Evolutionary conservation across 2,797 vertebrate genomes (phyloP), one percentile per base, ranked within the genome.

Genomic region (Danio tinwini): DNA sequence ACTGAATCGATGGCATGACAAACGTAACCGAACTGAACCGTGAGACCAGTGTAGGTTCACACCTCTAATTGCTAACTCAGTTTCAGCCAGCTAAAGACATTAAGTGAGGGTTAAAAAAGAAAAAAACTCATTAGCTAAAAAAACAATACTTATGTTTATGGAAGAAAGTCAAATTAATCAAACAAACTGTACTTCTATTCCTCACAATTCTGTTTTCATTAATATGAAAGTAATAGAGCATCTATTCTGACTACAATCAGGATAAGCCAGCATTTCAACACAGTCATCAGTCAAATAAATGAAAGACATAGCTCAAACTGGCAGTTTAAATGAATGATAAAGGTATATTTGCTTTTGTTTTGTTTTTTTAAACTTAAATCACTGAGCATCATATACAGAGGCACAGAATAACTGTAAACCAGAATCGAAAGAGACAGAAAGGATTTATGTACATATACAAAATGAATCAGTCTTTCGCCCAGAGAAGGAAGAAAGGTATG

Each of bases 401-500:
- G 82, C 75, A 81, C 47, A 83, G 78, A 52, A 37, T 74, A 72
- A 84, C 74, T 79, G 76, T 61, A 82, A 82, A 65, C 69, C 55
- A 62, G 71, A 81, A 81, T 74, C 17, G 62, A 75, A 49, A 79
- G 45, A 76, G 71, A 85, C 70, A 79, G 70, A 80, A 56, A 80
- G 56, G 76, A 81, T 82, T 79, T 82, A 81, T 77, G 84, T 82
- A 84, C 77, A 88, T 77, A 88, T 83, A 87, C 65, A 89, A 88
- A 80, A 84, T 68, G 78, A 75, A 82, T 67, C 80, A 74, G 78
- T 74, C 81, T 70, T 78, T 76, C 80, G 72, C 77, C 86, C 70
- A 78, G 84, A 85, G 82, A 84, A 82, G 77, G 83, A 85, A 81
- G 82, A 82, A 85, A 81, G 81, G 83, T 88, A 86, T 87, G 86